Conservation (phyloP, 2,113 vertebrate genomes). For the Marmota flaviventris region DNA sequence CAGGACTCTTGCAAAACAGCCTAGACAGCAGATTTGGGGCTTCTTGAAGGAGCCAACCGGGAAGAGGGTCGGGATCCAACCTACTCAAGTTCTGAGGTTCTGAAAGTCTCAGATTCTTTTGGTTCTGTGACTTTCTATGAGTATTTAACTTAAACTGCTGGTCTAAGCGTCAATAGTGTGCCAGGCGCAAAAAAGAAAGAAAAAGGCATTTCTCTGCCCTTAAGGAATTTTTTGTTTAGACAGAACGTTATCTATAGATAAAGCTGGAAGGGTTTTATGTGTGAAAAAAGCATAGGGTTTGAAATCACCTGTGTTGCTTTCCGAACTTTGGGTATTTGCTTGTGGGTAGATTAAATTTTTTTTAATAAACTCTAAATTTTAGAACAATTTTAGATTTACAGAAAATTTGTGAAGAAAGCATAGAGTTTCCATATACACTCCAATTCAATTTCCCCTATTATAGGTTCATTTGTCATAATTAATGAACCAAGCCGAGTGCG, state of each 20-base stretch:
- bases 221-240: slow-evolving; percentile 31
- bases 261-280: slow-evolving; percentile 29
- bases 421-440: neutral
- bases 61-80: neutral
- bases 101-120: neutral
- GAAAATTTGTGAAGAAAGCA: neutral
- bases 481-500: neutral
- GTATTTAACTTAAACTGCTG: neutral
- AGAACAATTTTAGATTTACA: slow-evolving; percentile 28
- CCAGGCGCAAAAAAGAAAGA: neutral
- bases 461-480: slow-evolving; percentile 16
- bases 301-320: slow-evolving; percentile 2
- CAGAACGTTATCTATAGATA: neutral
- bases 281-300: slow-evolving; percentile 2
- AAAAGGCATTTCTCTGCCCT: neutral
- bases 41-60: rapidly evolving
- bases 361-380: slow-evolving; percentile 13
- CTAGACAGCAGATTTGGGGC: neutral
- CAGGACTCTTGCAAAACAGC: slow-evolving; percentile 30
- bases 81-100: neutral
- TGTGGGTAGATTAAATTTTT: slow-evolving; percentile 13
- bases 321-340: slow-evolving; percentile 21
- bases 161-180: neutral
- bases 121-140: neutral
- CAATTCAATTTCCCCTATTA: neutral